A percentile compares a stretch with the other conserved stretches of the same genome.
Conservation (phyloP, 2,888 invertebrate species). For the Phorcus lineatus region DNA sequence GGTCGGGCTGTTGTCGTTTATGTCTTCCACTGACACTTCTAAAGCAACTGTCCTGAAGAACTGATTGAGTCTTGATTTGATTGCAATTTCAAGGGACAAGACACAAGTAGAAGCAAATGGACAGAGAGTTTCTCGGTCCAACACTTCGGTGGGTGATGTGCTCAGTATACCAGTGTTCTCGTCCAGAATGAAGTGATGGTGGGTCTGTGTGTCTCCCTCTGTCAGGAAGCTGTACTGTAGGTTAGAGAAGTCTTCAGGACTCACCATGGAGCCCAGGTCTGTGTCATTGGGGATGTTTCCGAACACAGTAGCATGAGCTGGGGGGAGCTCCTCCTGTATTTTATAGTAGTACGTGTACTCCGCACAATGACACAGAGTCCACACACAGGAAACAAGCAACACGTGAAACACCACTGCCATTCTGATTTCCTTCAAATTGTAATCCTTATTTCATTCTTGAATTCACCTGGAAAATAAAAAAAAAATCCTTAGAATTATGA, state of each 20-base stretch:
- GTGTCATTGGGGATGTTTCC: constrained; percentile 61
- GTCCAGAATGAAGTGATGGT: constrained; percentile 54
- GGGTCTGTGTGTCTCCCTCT: constrained; percentile 44
- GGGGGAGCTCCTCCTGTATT: constrained; percentile 36
- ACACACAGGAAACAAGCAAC: not conserved
- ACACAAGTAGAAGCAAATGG: constrained; percentile 49
- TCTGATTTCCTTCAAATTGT: not conserved
- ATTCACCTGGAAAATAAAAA: not conserved
- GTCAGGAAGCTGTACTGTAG: constrained; percentile 59
- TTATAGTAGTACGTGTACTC: constrained; percentile 29
- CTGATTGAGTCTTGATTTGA: constrained; percentile 57
- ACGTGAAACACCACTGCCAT: not conserved
- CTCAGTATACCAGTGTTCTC: constrained; percentile 53
- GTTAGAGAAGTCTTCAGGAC: constrained; percentile 44
- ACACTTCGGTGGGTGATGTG: constrained; percentile 39
- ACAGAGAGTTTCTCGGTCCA: constrained; percentile 64
- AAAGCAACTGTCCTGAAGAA: constrained; percentile 64
- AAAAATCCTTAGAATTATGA: not conserved
- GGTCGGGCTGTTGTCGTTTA: constrained; percentile 69
- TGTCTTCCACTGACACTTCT: constrained; percentile 64
- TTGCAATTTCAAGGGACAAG: constrained; percentile 55
- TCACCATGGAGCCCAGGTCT: constrained; percentile 46
- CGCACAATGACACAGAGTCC: not conserved
- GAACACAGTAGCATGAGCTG: constrained; percentile 39
- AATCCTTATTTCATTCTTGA: not conserved